Conservation (phyloP, 2,797 vertebrate species). For the Pseudomugil tenellus region DNA sequence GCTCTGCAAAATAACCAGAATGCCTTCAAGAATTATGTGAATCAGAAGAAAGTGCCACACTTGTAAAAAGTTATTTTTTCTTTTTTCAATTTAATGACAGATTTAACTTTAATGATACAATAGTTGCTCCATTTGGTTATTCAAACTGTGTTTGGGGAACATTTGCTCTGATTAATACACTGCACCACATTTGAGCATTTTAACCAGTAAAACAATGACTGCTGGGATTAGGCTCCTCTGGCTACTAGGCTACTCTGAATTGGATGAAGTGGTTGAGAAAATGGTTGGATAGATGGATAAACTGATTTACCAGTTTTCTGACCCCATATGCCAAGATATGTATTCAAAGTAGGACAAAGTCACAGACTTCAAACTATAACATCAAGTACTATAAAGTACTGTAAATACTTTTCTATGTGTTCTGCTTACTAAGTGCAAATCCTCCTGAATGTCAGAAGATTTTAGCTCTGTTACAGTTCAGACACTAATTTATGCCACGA, state of each 20-base stretch:
- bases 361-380: neutral
- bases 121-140: neutral
- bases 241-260: too few species aligned
- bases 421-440: too few species aligned
- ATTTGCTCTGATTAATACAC: neutral
- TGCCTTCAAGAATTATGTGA: constrained; percentile 1
- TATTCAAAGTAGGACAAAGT: neutral
- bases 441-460: too few species aligned
- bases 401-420: too few species aligned
- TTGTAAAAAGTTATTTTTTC: neutral
- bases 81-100: neutral
- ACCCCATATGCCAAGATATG: neutral
- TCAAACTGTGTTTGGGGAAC: neutral
- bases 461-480: too few species aligned
- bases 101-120: neutral
- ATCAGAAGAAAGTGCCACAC: constrained; percentile 7
- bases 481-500: too few species aligned
- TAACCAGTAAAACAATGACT: neutral
- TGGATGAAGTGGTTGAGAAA: too few species aligned
- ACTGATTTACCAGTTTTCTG: neutral
- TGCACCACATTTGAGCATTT: neutral
- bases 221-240: too few species aligned
- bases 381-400: neutral
- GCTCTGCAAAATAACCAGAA: neutral
- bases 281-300: too few species aligned